Percentiles rank a stretch among this genome's conserved stretches.
Conservation (phyloP, 2,113 vertebrate genomes). For the Camelus dromedarius region DNA sequence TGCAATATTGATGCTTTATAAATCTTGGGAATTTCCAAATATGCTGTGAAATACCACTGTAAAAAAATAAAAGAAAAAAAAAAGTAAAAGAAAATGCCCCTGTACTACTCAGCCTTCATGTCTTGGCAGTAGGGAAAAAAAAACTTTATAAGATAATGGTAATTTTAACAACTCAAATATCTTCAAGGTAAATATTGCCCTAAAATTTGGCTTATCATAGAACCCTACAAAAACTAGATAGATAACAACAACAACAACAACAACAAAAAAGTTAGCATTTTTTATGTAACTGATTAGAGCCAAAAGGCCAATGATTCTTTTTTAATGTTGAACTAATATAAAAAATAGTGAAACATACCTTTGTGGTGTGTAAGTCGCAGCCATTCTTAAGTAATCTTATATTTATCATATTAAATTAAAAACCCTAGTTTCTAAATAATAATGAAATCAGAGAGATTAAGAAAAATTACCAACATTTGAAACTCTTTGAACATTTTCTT, state of each 20-base stretch:
- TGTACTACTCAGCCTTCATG: fast-evolving
- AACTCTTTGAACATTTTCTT: background rate
- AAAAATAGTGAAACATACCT: background rate
- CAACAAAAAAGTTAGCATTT: background rate
- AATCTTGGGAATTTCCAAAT: background rate
- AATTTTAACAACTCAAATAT: background rate
- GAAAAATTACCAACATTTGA: background rate
- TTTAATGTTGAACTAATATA: background rate
- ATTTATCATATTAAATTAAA: background rate
- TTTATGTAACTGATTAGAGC: background rate
- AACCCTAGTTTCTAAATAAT: background rate
- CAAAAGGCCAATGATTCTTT: background rate
- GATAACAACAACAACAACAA: background rate
- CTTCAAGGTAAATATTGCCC: background rate
- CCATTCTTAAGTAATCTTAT: background rate
- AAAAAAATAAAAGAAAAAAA: background rate
- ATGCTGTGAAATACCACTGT: background rate
- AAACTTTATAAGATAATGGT: background rate
- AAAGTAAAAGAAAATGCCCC: background rate
- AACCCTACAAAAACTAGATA: background rate
- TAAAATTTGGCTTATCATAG: background rate
- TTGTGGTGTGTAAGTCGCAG: background rate
- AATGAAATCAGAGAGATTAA: background rate
- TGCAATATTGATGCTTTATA: background rate
- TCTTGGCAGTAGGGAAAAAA: background rate